Base-by-base conservation (phyloP, 2,888 invertebrate genomes). In the Drosophila antonietae region DNA sequence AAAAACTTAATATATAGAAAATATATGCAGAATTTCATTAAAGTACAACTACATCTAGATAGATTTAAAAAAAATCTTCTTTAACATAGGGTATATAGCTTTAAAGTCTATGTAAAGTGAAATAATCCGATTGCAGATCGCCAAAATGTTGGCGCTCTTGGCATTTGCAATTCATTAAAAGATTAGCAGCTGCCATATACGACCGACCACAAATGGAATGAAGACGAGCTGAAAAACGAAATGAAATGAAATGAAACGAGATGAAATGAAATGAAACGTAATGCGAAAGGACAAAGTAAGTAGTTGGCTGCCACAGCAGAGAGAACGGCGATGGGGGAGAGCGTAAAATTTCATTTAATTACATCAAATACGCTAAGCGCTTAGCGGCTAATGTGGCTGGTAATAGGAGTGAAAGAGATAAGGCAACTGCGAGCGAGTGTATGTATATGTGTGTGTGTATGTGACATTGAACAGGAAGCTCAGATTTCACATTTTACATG, bases 321-420 rank as follows among this genome's bases (percentile, higher is more conserved):
- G 28, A 5, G 20, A 31, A 47, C 2, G 86, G 39, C 8, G 23
- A 37, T 57, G 43, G 9, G 35, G 60, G 3, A 33, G 46, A 69
- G 87, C 81, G 75, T 89, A 78, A 80, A 90, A 81, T 90, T 86
- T 80, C 89, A 90, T 88, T 81, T 88, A 89, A 90, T 89, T 89
- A 90, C 79, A 86, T 73, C 73, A 80, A 89, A 77, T 80, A 71
- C 79, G 75, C 74, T 75, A 77, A 78, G 76, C 88, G 70, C 75
- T 87, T 73, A 78, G 73, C 65, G 68, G 85, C 78, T 68, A 68
- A 68, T 69, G 71, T 61, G 63, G n/a, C 28, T 41, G 41, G 49
- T 9, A 20, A 51, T 14, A 20, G 20, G 47, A n/a, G 41, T 9
- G 59, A 14, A 28, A 12, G 57, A 51, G 18, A 55, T 35, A 2